Conservation (phyloP, 2,888 invertebrate species). For the Galerucella calmariensis region DNA sequence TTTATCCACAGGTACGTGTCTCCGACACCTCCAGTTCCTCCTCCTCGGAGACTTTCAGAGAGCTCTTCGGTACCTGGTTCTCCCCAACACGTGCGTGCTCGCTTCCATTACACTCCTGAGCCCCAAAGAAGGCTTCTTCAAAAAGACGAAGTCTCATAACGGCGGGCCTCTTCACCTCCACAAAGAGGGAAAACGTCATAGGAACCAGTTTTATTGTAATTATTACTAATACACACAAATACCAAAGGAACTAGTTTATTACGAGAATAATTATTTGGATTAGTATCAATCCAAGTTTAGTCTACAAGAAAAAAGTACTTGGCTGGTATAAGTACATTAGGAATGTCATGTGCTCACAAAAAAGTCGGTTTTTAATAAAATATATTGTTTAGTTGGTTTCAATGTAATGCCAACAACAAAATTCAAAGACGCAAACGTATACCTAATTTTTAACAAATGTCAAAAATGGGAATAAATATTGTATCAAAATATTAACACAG, state of each 20-base stretch:
- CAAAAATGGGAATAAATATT: too few relatives aligned
- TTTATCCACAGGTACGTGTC: conserved; percentile 67
- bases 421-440: too few relatives aligned
- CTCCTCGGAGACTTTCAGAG: conserved; percentile 74
- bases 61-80: conserved; percentile 77
- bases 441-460: too few relatives aligned
- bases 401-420: too few relatives aligned
- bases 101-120: conserved; percentile 71
- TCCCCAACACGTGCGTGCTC: conserved; percentile 74
- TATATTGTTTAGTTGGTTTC: too few relatives aligned
- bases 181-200: conserved; percentile 15
- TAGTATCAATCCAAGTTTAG: not conserved
- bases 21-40: conserved; percentile 72
- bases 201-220: conserved; percentile 23
- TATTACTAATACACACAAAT: conserved; percentile 4
- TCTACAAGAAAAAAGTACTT: not conserved
- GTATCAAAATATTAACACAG: too few relatives aligned
- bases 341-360: not conserved
- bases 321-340: not conserved
- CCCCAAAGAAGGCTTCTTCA: conserved; percentile 69
- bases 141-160: conserved; percentile 62
- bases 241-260: not conserved
- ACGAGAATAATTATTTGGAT: not conserved
- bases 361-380: not conserved
- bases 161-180: conserved; percentile 37